Evolutionary conservation across 2,888 invertebrate genomes (phyloP), one percentile per base, ranked within the genome.

Genomic region (Nasonovia ribisnigri): DNA sequence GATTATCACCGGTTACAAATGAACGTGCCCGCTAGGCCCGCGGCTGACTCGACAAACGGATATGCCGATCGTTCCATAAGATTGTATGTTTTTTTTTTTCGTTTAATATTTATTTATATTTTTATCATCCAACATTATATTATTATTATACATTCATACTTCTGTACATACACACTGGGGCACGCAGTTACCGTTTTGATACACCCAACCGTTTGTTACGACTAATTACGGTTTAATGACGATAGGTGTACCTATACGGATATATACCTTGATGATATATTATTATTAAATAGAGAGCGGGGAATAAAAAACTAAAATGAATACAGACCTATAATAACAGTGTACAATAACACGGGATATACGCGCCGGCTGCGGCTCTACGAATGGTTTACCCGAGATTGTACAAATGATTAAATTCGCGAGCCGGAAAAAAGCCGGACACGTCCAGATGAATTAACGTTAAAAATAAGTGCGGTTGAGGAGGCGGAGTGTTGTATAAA

Each of bases 191-290:
- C 43, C 48, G 48, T 84, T 84, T 84, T 51, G 13, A 26, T 90
- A 42, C 91, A 46, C 16, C 16, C 92, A 51, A 88, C 67, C 57
- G 86, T 92, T 43, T 60, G 54, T 77, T 77, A 54, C 88, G 89
- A 93, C 93, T 90, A 90, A 93, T 93, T 93, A 86, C 93, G 84
- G 84, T 93, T 90, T 93, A 93, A 89, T 36, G 89, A 93, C 88
- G 77, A 77, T 77, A 77, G 77, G 77, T 36, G 20, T 89, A 60
- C 43, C 43, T 89, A 86, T 13, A 86, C 26, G 13, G 29, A 1
- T 26, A 36, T 11, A n/a, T 51, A 54, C 88, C 60, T 60, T 48
- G n/a, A 48, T 87, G 48, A n/a, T 29, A 87, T 87, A 87, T 87
- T 87, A 84, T 77, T 84, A 84, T 84, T 88, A 88, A 88, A 88